These are phyloP conservation scores for Pterois miles DNA, from an alignment of 2,797 vertebrate species.

Conservation along the genomic window DNA sequence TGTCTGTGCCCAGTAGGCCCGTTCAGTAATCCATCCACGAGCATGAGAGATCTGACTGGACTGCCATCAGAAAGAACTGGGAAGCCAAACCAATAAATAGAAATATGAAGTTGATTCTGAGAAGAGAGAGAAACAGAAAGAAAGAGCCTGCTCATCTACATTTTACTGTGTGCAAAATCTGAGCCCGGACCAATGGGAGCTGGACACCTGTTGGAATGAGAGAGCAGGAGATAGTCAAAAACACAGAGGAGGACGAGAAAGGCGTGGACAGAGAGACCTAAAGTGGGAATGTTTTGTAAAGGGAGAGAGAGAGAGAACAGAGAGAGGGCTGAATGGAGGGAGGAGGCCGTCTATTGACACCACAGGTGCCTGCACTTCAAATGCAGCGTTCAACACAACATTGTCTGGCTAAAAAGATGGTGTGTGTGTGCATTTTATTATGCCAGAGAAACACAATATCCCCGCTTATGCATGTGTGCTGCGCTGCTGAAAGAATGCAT, in stretches of 20 bases:
- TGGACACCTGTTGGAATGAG: slow-evolving; percentile 35
- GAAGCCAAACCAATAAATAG: background rate
- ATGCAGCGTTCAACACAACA: slow-evolving; percentile 20
- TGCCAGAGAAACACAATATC: slow-evolving; percentile 35
- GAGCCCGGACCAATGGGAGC: slow-evolving; percentile 11
- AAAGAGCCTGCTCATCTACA: background rate
- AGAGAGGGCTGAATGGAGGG: background rate
- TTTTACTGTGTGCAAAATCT: no score
- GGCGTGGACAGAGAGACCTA: background rate
- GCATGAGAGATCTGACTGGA: no score
- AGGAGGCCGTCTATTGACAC: slow-evolving; percentile 43
- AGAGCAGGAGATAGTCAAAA: background rate
- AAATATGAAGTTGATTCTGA: background rate
- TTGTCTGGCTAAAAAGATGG: background rate
- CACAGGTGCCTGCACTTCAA: slow-evolving; percentile 68
- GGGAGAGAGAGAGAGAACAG: slow-evolving; percentile 1
- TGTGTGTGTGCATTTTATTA: slow-evolving; percentile 26
- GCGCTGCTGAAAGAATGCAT: slow-evolving; percentile 19
- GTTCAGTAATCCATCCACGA: no score
- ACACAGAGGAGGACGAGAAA: background rate
- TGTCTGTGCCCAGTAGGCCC: no score
- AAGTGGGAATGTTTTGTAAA: background rate
- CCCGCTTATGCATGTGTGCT: slow-evolving; percentile 13
- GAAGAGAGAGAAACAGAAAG: background rate
- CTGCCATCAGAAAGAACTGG: background rate